Evolutionary conservation across 2,797 vertebrate species (phyloP).

Genomic region (Miichthys miiuy): DNA sequence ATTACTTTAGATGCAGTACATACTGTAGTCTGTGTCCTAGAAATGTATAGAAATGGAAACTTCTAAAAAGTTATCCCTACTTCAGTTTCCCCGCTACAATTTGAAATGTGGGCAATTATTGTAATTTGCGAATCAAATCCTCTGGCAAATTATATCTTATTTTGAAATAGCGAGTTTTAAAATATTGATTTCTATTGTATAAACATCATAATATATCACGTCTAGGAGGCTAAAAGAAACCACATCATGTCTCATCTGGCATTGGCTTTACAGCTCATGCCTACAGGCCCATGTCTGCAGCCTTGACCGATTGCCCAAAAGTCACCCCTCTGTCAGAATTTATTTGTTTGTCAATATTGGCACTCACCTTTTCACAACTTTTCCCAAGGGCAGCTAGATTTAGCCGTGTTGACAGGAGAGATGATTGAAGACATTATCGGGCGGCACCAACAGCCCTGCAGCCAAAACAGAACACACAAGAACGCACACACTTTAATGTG

Average conservation of each 20-base stretch:
- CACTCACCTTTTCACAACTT: slow-evolving; percentile 87
- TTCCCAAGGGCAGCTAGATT: slow-evolving; percentile 88
- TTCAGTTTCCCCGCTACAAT: not conserved
- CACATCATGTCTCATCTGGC: slow-evolving; percentile 63
- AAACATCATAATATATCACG: slow-evolving; percentile 31
- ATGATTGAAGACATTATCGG: slow-evolving; percentile 90
- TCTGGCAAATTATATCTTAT: slow-evolving; percentile 8
- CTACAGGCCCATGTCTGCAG: slow-evolving; percentile 72
- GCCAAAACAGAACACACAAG: slow-evolving; percentile 80
- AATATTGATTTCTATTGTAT: slow-evolving; percentile 28
- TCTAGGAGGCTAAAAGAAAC: slow-evolving; percentile 50
- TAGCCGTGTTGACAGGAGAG: slow-evolving; percentile 84
- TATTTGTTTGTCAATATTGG: slow-evolving; percentile 89
- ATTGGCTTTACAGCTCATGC: slow-evolving; percentile 63
- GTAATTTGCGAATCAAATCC: slow-evolving; percentile 10
- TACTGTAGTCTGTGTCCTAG: not conserved
- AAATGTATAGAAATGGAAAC: slow-evolving; percentile 7
- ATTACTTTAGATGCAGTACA: not conserved
- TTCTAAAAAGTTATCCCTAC: not conserved
- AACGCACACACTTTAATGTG: slow-evolving; percentile 64
- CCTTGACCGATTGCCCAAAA: slow-evolving; percentile 82
- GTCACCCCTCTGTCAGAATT: slow-evolving; percentile 83
- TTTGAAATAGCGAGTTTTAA: not conserved
- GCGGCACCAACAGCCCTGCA: slow-evolving; percentile 80
- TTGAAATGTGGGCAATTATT: not conserved